Evolutionary conservation across 2,888 invertebrate genomes (phyloP).

Genomic region (Pelosia muscerda): DNA sequence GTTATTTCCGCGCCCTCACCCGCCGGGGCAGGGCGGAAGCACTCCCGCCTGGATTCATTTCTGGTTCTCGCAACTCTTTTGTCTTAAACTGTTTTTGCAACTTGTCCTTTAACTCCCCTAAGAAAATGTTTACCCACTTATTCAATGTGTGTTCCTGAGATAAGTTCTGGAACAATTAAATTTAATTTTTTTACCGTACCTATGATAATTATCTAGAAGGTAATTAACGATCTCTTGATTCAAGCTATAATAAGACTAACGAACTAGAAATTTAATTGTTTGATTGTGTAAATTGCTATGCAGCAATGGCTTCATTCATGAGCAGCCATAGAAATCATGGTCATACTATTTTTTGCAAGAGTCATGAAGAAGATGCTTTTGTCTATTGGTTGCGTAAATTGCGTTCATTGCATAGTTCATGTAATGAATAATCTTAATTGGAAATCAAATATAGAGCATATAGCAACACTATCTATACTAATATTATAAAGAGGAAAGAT

Average conservation of each 20-base stretch:
- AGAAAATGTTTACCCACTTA: conserved; percentile 61
- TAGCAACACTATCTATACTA: no score
- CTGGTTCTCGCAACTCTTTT: conserved; percentile 85
- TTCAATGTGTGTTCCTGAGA: conserved; percentile 50
- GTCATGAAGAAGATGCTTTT: neutral
- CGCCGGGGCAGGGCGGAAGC: conserved; percentile 68
- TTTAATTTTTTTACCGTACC: conserved; percentile 29
- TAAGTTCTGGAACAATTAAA: conserved; percentile 48
- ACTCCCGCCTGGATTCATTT: conserved; percentile 81
- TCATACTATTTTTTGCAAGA: conserved; percentile 9
- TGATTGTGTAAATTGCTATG: conserved; percentile 19
- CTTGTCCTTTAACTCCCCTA: conserved; percentile 71
- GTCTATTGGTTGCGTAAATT: neutral
- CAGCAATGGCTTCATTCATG: conserved; percentile 27
- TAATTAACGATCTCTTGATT: conserved; percentile 39
- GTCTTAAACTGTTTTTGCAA: conserved; percentile 82
- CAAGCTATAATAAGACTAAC: conserved; percentile 28
- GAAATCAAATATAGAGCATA: no score
- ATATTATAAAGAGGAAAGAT: no score
- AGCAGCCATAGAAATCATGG: conserved; percentile 6
- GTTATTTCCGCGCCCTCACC: conserved; percentile 71
- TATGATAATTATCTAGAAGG: conserved; percentile 37
- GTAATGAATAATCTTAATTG: no score
- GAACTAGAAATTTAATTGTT: conserved; percentile 36
- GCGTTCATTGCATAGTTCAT: no score